Conservation (phyloP, 2,797 vertebrate species). For the Melanotaenia pygmaea region DNA sequence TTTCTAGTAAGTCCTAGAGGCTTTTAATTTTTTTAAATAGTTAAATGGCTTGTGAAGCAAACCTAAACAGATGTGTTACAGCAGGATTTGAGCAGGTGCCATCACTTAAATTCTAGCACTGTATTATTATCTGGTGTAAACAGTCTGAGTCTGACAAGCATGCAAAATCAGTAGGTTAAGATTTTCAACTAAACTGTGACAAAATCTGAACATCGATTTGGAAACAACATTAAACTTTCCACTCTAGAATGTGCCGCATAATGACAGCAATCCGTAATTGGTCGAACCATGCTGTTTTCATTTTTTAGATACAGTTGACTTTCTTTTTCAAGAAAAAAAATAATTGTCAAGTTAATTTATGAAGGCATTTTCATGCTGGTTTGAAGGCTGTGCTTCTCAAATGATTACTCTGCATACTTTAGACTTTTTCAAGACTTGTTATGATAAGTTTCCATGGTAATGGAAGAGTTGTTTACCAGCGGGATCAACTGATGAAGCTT, state of each 20-base stretch:
- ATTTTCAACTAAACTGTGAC: not conserved
- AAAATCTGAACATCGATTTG: no score
- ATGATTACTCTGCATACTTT: not conserved
- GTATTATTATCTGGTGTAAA: not conserved
- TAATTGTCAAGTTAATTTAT: no score
- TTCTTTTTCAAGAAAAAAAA: not conserved
- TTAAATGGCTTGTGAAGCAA: not conserved
- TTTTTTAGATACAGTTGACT: not conserved
- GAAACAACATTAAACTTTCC: no score
- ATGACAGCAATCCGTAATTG: not conserved
- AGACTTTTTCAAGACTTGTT: not conserved
- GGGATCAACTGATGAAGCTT: not conserved
- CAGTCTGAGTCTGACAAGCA: not conserved
- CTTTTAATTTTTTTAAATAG: not conserved
- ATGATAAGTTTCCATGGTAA: not conserved
- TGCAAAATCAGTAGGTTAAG: not conserved
- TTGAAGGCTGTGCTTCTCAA: not conserved
- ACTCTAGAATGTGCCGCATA: not conserved
- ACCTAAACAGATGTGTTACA: not conserved
- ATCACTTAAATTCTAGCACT: no score
- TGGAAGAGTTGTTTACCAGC: not conserved
- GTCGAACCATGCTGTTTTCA: not conserved
- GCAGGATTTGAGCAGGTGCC: not conserved
- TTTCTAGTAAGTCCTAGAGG: not conserved
- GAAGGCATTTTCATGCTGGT: no score